Evolutionary conservation across 2,113 vertebrate genomes (phyloP).

Genomic region (Ciconia boyciana): DNA sequence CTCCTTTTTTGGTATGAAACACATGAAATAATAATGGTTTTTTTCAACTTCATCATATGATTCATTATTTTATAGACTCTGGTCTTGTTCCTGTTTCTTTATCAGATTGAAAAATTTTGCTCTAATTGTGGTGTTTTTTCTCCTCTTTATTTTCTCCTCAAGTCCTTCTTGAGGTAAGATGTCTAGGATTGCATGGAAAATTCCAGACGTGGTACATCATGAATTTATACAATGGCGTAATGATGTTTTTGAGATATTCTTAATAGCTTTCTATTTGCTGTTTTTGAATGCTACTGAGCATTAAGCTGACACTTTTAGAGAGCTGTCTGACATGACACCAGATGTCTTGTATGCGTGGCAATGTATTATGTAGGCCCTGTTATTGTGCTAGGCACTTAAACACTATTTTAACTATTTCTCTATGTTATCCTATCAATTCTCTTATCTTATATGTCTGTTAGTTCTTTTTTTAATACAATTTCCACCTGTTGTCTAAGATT

Average conservation of each 20-base stretch:
- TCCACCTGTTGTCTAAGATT: not conserved
- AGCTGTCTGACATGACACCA: not conserved
- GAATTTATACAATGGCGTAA: not conserved
- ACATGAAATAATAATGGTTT: fast-evolving
- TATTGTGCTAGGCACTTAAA: not conserved
- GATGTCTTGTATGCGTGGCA: not conserved
- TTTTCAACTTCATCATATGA: not conserved
- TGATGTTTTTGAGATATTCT: not conserved
- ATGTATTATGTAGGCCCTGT: not conserved
- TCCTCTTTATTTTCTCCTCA: not conserved
- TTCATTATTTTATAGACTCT: not conserved
- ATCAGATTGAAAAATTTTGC: not conserved
- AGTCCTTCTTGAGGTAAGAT: not conserved
- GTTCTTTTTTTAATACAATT: not conserved
- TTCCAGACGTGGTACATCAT: not conserved
- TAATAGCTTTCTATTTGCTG: not conserved
- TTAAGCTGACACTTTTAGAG: not conserved
- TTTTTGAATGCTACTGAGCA: not conserved
- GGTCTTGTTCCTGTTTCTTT: not conserved
- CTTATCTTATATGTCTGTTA: not conserved
- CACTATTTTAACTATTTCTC: not conserved
- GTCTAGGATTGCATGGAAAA: not conserved
- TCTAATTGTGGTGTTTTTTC: not conserved
- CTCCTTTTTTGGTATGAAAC: not conserved
- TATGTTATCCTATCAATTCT: not conserved